Evolutionary conservation across 2,888 invertebrate species (phyloP).

Genomic region (Prenolepis imparis): DNA sequence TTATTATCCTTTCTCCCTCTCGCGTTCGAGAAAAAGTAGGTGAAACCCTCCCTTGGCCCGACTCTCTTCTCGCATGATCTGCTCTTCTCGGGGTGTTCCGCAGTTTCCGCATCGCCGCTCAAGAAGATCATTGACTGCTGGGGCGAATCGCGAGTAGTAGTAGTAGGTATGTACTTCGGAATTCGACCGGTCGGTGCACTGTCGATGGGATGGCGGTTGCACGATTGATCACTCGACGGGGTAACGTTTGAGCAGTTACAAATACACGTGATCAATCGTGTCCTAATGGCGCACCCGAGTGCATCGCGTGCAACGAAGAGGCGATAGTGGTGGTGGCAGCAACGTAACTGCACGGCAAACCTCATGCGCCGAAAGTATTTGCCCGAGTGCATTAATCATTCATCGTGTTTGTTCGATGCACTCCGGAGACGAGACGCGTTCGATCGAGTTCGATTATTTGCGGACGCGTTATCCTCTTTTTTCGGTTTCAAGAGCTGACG

Average conservation of each 20-base stretch:
- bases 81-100: constrained; percentile 32
- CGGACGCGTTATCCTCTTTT: constrained; percentile 21
- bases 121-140: constrained; percentile 52
- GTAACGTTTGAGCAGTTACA: constrained; percentile 65
- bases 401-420: constrained; percentile 46
- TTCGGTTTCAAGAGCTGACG: neutral
- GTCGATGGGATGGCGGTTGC: constrained; percentile 46
- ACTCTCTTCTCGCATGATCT: constrained; percentile 16
- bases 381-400: constrained; percentile 55
- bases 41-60: constrained; percentile 4
- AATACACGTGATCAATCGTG: constrained; percentile 66
- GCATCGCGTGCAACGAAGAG: constrained; percentile 48
- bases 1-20: constrained; percentile 11
- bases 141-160: constrained; percentile 41
- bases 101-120: constrained; percentile 41
- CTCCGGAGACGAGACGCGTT: constrained; percentile 26
- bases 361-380: constrained; percentile 52
- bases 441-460: constrained; percentile 37
- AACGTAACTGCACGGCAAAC: constrained; percentile 40
- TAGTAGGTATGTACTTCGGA: constrained; percentile 32
- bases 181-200: constrained; percentile 39
- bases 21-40: neutral
- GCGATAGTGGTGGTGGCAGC: neutral
- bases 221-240: constrained; percentile 67
- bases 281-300: constrained; percentile 65